These are phyloP conservation scores for Megalonaias nervosa DNA, from an alignment of 1,140 invertebrate genomes.

Conservation along the genomic window DNA sequence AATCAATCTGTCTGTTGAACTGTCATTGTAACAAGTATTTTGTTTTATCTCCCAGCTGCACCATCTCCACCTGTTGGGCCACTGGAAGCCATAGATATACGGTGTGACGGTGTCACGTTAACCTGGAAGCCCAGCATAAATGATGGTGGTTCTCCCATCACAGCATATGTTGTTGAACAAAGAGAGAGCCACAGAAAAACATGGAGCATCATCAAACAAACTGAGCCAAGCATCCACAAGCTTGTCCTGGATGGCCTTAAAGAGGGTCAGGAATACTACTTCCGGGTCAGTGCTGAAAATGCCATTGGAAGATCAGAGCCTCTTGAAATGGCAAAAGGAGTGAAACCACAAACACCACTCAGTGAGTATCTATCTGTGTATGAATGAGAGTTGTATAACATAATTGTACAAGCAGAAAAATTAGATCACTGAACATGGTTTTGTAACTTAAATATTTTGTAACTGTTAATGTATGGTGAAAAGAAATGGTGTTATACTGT, in stretches of 20 bases:
- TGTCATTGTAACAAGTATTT: conserved; percentile 1
- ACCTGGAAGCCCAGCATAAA: conserved; percentile 81
- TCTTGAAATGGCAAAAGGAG: conserved; percentile 83
- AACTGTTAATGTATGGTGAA: no score
- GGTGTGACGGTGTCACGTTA: conserved; percentile 54
- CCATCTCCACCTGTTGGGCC: conserved; percentile 79
- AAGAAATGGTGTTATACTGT: no score
- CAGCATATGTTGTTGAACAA: conserved; percentile 96
- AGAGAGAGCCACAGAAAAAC: conserved; percentile 68
- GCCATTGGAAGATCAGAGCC: conserved; percentile 95
- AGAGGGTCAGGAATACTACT: conserved; percentile 94
- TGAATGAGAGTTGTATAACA: neutral
- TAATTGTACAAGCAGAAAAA: no score
- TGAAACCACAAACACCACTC: conserved; percentile 84
- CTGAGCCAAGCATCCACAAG: conserved; percentile 42
- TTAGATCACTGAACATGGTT: no score
- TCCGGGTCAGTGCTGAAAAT: conserved; percentile 96
- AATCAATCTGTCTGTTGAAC: no score
- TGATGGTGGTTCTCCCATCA: conserved; percentile 91
- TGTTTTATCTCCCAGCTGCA: conserved; percentile 45
- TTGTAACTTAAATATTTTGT: no score
- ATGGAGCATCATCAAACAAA: conserved; percentile 50
- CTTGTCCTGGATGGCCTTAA: conserved; percentile 75
- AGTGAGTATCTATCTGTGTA: conserved; percentile 56
- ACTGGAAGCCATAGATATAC: conserved; percentile 71